phyloP scores from a whole-genome alignment of 2,888 invertebrate genomes.

The Synanthedon formicaeformis region DNA sequence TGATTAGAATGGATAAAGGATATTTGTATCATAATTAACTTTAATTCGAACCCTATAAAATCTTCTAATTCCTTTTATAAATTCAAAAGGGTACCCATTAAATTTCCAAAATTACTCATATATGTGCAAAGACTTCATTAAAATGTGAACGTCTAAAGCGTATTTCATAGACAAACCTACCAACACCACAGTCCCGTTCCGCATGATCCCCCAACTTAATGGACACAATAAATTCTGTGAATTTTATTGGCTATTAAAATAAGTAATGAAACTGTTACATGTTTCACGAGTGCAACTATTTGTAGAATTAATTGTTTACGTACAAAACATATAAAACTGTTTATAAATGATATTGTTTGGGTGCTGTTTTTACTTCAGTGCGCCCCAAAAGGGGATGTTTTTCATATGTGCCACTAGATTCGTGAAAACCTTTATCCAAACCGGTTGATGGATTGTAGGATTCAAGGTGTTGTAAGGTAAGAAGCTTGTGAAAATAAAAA shows the following conservation, averaged over 20 bases:
- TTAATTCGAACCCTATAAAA: too few relatives aligned
- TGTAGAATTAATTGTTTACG: neutral
- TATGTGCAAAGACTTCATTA: conserved; percentile 41
- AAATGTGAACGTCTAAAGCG: conserved; percentile 51
- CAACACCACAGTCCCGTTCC: conserved; percentile 21
- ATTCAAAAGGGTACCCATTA: neutral
- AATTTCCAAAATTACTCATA: neutral
- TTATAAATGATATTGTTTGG: neutral
- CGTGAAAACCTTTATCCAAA: too few relatives aligned
- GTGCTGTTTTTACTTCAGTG: too few relatives aligned
- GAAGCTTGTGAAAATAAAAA: too few relatives aligned
- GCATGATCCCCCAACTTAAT: conserved; percentile 57
- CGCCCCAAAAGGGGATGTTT: too few relatives aligned
- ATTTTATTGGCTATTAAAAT: conserved; percentile 67
- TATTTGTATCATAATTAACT: too few relatives aligned
- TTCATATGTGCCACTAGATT: too few relatives aligned
- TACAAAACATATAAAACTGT: neutral
- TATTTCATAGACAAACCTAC: conserved; percentile 53
- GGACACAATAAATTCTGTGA: conserved; percentile 53
- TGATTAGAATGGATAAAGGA: too few relatives aligned
- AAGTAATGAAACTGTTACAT: conserved; percentile 55
- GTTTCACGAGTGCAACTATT: conserved; percentile 1
- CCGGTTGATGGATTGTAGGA: too few relatives aligned
- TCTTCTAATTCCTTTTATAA: too few relatives aligned
- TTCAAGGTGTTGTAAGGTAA: too few relatives aligned